phyloP scores from a whole-genome alignment of 2,888 invertebrate species.

The Heliconius sara region DNA sequence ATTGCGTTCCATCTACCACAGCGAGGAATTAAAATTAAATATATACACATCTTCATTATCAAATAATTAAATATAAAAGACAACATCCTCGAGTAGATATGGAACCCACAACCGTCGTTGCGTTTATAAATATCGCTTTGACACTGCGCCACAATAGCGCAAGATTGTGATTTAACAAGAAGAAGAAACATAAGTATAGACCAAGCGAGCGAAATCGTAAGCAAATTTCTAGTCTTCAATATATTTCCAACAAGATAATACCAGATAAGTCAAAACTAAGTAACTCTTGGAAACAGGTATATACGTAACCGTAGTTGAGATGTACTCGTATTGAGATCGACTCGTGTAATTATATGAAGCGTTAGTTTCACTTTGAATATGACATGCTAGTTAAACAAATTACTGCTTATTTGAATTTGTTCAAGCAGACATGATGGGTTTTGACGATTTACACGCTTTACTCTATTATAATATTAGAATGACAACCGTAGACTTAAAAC shows the following conservation, averaged over 20 bases:
- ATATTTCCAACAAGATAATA: neutral
- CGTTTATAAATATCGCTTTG: neutral
- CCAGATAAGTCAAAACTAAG: slow-evolving; percentile 1
- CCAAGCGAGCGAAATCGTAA: too few species aligned
- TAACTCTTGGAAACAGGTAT: neutral
- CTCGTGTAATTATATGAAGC: slow-evolving; percentile 4
- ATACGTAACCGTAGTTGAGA: neutral
- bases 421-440: neutral
- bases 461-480: neutral
- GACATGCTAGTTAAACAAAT: slow-evolving; percentile 37
- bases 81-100: neutral
- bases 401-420: slow-evolving; percentile 19
- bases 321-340: neutral
- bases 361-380: slow-evolving; percentile 33
- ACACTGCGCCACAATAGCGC: neutral
- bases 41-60: too few species aligned
- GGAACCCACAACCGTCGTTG: neutral
- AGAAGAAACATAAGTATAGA: too few species aligned
- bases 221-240: neutral
- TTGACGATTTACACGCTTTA: neutral
- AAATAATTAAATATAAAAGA: too few species aligned
- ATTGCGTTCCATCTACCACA: too few species aligned
- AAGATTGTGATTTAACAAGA: neutral
- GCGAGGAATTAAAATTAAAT: too few species aligned
- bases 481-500: too few species aligned